These are phyloP conservation scores for Anagrus nilaparvatae DNA, from an alignment of 1,140 invertebrate genomes.

Conservation along the genomic window DNA sequence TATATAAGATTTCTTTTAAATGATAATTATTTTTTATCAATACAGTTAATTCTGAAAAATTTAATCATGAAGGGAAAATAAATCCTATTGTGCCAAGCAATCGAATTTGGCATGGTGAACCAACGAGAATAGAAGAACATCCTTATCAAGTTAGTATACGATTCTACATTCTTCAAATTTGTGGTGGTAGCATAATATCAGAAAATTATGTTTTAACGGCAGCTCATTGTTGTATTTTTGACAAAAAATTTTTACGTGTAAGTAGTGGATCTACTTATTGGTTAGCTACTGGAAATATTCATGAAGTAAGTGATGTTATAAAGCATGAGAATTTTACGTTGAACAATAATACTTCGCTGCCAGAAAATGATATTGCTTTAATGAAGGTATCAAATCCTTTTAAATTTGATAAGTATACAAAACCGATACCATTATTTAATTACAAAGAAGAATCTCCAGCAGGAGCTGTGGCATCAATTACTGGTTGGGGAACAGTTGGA, in stretches of 20 bases:
- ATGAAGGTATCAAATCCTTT: conserved; percentile 45
- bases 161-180: conserved; percentile 43
- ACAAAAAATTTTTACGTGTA: background rate
- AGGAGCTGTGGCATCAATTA: conserved; percentile 14
- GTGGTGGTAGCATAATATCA: conserved; percentile 45
- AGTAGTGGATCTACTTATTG: background rate
- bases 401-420: conserved; percentile 40
- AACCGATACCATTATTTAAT: conserved; percentile 36
- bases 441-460: background rate
- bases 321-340: conserved; percentile 11
- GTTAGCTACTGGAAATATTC: conserved; percentile 6
- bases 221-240: conserved; percentile 39
- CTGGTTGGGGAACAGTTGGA: conserved; percentile 20
- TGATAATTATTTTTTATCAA: too few relatives aligned
- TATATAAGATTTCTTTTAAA: too few relatives aligned
- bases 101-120: conserved; percentile 43
- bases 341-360: conserved; percentile 26
- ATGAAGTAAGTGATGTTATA: conserved; percentile 10
- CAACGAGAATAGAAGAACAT: conserved; percentile 39
- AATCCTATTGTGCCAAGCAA: too few relatives aligned
- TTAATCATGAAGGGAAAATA: too few relatives aligned
- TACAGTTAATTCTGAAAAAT: too few relatives aligned
- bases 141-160: conserved; percentile 49
- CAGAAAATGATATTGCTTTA: conserved; percentile 52
- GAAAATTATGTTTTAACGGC: conserved; percentile 45